phyloP scores from a whole-genome alignment of 2,888 invertebrate species.

The Melinopterus prodromus region DNA sequence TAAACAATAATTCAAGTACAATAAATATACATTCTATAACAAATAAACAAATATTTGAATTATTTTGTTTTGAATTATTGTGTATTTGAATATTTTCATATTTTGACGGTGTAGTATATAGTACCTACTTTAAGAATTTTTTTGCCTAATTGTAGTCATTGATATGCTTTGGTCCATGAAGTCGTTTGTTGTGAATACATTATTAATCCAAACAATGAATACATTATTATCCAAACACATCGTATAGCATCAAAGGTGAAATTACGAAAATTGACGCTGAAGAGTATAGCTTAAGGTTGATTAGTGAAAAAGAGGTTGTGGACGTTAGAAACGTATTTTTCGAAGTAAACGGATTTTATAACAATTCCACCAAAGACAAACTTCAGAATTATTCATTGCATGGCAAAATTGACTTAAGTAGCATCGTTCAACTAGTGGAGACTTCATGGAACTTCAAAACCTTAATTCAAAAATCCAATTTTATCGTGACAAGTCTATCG shows the following conservation, averaged over 20 bases:
- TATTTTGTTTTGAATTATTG: too few species aligned
- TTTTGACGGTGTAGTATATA: too few species aligned
- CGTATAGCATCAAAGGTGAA: constrained; percentile 39
- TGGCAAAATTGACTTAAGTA: constrained; percentile 39
- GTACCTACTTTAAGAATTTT: too few species aligned
- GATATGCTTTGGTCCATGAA: too few species aligned
- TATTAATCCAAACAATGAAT: too few species aligned
- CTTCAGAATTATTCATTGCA: constrained; percentile 41
- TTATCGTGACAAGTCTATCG: constrained; percentile 40
- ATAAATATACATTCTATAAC: too few species aligned
- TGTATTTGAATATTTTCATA: too few species aligned
- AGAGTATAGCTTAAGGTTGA: constrained; percentile 26
- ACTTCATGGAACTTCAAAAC: constrained; percentile 43
- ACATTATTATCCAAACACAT: constrained; percentile 43
- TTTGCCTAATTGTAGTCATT: too few species aligned
- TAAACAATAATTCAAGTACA: too few species aligned
- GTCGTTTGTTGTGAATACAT: too few species aligned
- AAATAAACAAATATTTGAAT: too few species aligned
- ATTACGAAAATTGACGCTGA: constrained; percentile 30
- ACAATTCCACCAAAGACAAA: constrained; percentile 39
- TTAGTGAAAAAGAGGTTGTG: constrained; percentile 30
- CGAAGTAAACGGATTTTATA: constrained; percentile 40
- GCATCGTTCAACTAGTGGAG: constrained; percentile 28
- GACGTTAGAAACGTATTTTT: constrained; percentile 34
- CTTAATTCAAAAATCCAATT: constrained; percentile 41